phyloP scores from a whole-genome alignment of 2,113 vertebrate genomes.

The Callospermophilus lateralis region DNA sequence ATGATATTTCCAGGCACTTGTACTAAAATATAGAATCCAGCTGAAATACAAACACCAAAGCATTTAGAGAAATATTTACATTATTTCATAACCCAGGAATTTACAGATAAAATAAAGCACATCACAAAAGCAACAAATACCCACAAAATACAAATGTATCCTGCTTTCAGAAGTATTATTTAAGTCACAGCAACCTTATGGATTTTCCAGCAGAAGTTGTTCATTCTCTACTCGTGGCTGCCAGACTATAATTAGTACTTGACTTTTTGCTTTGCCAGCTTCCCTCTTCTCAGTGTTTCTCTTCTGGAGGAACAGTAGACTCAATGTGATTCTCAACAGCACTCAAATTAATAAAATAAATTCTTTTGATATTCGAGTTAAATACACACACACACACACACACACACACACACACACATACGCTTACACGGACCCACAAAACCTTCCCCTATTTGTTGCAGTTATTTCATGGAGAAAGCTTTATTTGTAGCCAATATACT shows the following conservation, averaged over 20 bases:
- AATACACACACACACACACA: too few relatives aligned
- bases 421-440: background rate
- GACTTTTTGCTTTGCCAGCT: constrained; percentile 26
- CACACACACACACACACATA: too few relatives aligned
- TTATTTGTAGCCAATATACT: background rate
- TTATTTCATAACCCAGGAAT: constrained; percentile 7
- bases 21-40: constrained; percentile 10
- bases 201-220: background rate
- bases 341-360: constrained; percentile 48
- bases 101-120: constrained; percentile 27
- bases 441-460: background rate
- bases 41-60: constrained; percentile 46
- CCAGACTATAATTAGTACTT: constrained; percentile 51
- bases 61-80: constrained; percentile 52
- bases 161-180: constrained; percentile 11
- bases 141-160: constrained; percentile 31
- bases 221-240: constrained; percentile 36
- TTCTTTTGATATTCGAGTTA: background rate
- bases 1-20: background rate
- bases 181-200: background rate
- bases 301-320: background rate
- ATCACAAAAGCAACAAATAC: constrained; percentile 23
- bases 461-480: background rate
- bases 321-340: background rate
- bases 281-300: background rate